These are phyloP conservation scores for Schizopygopsis malacanthus DNA, from an alignment of 2,797 vertebrate genomes.

Conservation along the genomic window DNA sequence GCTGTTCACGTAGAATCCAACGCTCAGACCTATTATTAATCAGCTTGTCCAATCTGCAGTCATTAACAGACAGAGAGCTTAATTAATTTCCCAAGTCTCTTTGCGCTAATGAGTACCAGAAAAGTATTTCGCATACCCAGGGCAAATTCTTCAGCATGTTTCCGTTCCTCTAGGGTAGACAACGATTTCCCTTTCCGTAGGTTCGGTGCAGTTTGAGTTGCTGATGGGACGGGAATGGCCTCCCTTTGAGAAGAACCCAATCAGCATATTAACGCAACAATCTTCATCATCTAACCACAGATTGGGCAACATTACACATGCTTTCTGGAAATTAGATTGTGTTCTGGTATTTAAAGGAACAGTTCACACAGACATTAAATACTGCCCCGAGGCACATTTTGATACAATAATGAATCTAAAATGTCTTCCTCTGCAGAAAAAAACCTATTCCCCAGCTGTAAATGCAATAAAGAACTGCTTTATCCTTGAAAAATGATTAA, in stretches of 20 bases:
- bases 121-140: background rate
- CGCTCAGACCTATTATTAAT: slow-evolving; percentile 43
- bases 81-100: slow-evolving; percentile 56
- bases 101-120: slow-evolving; percentile 44
- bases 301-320: background rate
- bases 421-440: background rate
- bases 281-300: background rate
- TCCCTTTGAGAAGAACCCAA: slow-evolving; percentile 1
- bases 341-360: background rate
- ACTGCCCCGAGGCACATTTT: background rate
- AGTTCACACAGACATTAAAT: background rate
- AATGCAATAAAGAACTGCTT: background rate
- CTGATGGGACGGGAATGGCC: background rate
- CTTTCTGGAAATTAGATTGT: background rate
- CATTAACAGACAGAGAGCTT: slow-evolving; percentile 48
- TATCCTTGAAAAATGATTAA: background rate
- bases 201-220: background rate
- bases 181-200: background rate
- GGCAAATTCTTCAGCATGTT: slow-evolving; percentile 24
- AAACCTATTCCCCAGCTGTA: background rate
- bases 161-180: slow-evolving; percentile 1
- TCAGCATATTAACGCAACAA: background rate
- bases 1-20: slow-evolving; percentile 17
- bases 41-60: slow-evolving; percentile 50
- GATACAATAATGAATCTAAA: background rate